Percentiles rank a stretch among this genome's conserved stretches.
Conservation (phyloP, 2,888 invertebrate species). For the Pemphredon lugubris region DNA sequence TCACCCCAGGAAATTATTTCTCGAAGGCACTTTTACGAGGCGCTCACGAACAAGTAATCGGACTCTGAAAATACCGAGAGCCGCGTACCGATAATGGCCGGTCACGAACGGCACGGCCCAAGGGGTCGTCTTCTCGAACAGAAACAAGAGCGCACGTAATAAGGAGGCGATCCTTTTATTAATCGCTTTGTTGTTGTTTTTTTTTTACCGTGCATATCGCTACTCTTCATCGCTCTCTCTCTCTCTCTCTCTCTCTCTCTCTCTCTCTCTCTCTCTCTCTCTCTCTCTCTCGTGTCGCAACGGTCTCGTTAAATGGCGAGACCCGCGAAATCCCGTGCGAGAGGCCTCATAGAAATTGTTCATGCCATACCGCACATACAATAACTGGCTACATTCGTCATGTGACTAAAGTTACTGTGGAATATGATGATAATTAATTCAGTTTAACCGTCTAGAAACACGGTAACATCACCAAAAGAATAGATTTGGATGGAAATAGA, state of each 20-base stretch:
- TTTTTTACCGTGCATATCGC: conserved; percentile 6
- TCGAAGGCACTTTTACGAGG: conserved; percentile 61
- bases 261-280: too few species aligned
- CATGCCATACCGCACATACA: too few species aligned
- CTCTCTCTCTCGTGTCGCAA: conserved; percentile 44
- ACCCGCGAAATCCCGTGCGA: too few species aligned
- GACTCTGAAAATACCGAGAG: conserved; percentile 63
- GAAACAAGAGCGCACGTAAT: conserved; percentile 45
- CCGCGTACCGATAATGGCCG: conserved; percentile 61
- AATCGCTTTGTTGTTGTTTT: conserved; percentile 32
- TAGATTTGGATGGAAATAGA: too few species aligned
- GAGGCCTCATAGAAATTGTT: too few species aligned
- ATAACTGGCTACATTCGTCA: too few species aligned
- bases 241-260: too few species aligned
- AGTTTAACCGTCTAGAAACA: too few species aligned
- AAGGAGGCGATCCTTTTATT: conserved; percentile 37
- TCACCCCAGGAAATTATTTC: conserved; percentile 63
- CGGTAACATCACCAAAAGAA: too few species aligned
- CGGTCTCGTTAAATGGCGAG: too few species aligned
- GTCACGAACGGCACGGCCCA: conserved; percentile 52
- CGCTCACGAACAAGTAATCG: conserved; percentile 67
- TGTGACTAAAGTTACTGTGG: too few species aligned
- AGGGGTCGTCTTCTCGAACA: conserved; percentile 28
- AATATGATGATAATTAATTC: too few species aligned
- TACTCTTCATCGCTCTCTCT: conserved; percentile 46